Evolutionary conservation across 2,113 vertebrate genomes (phyloP).

Genomic region (Mellivora capensis): DNA sequence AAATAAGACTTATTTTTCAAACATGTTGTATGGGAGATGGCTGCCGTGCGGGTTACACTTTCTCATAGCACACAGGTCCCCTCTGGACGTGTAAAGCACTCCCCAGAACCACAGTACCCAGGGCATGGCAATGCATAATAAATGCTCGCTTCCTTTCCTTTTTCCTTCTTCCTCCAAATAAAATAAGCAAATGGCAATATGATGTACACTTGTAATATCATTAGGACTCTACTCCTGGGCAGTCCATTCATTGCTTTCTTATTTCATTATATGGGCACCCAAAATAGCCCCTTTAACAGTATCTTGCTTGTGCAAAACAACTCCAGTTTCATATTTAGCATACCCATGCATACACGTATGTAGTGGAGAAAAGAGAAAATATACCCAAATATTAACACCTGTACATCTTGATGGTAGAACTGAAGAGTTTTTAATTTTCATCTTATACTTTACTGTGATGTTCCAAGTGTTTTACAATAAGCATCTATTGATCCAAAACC

Average conservation of each 20-base stretch:
- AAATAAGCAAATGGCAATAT: neutral
- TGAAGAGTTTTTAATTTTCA: slow-evolving; percentile 8
- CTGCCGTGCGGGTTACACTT: neutral
- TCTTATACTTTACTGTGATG: neutral
- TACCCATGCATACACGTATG: neutral
- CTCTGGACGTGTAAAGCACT: fast-evolving
- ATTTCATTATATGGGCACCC: neutral
- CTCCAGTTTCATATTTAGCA: neutral
- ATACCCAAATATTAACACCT: neutral
- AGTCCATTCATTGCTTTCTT: neutral
- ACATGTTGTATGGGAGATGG: neutral
- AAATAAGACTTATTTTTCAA: neutral
- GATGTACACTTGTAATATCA: neutral
- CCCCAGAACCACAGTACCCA: neutral
- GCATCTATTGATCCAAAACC: neutral
- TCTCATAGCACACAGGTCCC: neutral
- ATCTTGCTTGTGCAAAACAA: neutral
- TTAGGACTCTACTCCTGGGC: neutral
- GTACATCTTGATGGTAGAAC: neutral
- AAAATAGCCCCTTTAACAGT: neutral
- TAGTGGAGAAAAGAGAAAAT: neutral
- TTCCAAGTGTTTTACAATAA: slow-evolving; percentile 20
- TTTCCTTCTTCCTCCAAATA: neutral
- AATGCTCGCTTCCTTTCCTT: neutral
- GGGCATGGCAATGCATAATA: neutral